A percentile compares a stretch with the other conserved stretches of the same genome.
These are phyloP conservation scores for Fratercula arctica DNA, from an alignment of 2,797 vertebrate genomes.

Conservation along the genomic window DNA sequence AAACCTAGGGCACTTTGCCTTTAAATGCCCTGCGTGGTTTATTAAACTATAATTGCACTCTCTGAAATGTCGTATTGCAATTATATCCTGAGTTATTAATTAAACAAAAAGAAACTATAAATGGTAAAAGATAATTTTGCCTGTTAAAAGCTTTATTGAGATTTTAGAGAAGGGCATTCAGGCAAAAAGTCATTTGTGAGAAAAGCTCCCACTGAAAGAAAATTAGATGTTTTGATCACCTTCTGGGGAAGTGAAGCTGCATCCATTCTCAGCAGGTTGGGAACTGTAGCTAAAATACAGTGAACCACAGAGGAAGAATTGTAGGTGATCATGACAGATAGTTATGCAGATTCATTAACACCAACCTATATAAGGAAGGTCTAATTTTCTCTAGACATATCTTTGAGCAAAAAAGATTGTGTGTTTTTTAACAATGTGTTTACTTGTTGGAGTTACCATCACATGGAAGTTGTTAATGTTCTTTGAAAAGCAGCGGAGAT, in stretches of 20 bases:
- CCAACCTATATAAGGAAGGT: not conserved
- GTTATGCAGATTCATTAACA: not conserved
- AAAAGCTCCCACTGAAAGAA: conserved; percentile 14
- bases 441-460: not conserved
- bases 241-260: not conserved
- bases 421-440: not conserved
- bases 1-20: conserved; percentile 33
- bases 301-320: conserved; percentile 2
- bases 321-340: not conserved
- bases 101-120: conserved; percentile 42
- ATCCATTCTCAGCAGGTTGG: not conserved
- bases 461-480: not conserved
- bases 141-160: conserved; percentile 13
- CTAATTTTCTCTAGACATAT: not conserved
- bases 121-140: conserved; percentile 39
- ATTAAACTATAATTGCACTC: conserved; percentile 44
- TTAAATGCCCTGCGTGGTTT: conserved; percentile 21
- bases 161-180: conserved; percentile 34
- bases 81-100: conserved; percentile 46
- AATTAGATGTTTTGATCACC: conserved; percentile 30
- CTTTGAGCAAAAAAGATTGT: rapidly evolving
- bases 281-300: not conserved
- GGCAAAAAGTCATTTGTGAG: conserved; percentile 40
- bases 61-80: conserved; percentile 43
- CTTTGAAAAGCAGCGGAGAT: not conserved